Evolutionary conservation across 2,888 invertebrate species (phyloP), one percentile per base, ranked within the genome.

Genomic region (Hyposoter dolosus): DNA sequence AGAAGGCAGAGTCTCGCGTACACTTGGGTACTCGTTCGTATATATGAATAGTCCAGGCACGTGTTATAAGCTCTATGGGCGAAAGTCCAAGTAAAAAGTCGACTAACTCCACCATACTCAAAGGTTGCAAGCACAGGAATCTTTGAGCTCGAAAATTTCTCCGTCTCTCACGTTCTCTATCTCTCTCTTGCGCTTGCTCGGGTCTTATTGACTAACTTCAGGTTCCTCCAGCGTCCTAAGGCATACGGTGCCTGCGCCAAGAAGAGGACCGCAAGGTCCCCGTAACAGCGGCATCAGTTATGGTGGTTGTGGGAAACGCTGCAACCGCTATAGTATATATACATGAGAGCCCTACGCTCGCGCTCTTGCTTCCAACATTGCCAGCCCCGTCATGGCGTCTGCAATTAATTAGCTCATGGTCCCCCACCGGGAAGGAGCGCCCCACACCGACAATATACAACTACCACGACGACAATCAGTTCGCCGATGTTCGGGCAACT

Each of bases 401-500:
- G 92, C 91, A 92, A 92, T 92, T 92, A 92, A 92, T 92, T 92
- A 92, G 91, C 92, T 88, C 90, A 90, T 79, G 87, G 88, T 86
- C 89, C 75, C 82, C 79, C 45, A 35, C 78, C 45, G 76, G 74
- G 32, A 76, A 79, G 80, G 82, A 35, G 65, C 12, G 15, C 23
- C 28, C 50, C 43, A 65, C 79, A 56, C 79, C 69, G 71, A 50
- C 76, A 32, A 68, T 69, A 45, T 74, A 53, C 72, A 53, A 83
- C 79, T 71, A 81, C 81, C 72, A 82, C 82, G 19, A 88, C 87
- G 84, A 88, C 88, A 91, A 92, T 92, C 92, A 91, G 89, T 88
- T 89, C 88, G 90, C 89, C 91, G 90, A 91, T 92, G 92, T 91
- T 91, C 91, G 90, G 89, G 88, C 87, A 91, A 90, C 91, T 91